Conservation (phyloP, 2,888 invertebrate species). For the Ophion ventricosus region DNA sequence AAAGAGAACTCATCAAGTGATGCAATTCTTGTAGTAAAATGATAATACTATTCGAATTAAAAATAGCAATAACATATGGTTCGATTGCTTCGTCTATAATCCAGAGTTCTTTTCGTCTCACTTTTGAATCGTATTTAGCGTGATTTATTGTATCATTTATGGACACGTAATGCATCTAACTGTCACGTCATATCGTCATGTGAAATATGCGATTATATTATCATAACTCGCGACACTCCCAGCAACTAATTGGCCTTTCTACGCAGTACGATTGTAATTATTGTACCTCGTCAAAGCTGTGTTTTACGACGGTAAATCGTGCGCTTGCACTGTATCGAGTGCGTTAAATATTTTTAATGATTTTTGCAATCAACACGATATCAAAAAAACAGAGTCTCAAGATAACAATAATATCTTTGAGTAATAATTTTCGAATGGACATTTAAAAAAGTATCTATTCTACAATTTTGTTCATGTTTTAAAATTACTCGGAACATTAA, state of each 20-base stretch:
- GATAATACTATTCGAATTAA: too few species aligned
- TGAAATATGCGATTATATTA: slow-evolving; percentile 20
- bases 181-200: slow-evolving; percentile 12
- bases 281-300: slow-evolving; percentile 22
- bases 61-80: too few species aligned
- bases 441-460: too few species aligned
- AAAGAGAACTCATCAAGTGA: too few species aligned
- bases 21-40: too few species aligned
- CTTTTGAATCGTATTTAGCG: background rate
- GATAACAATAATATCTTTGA: too few species aligned
- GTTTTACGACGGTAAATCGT: background rate
- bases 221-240: slow-evolving; percentile 17
- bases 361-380: background rate
- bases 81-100: too few species aligned
- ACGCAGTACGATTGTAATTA: slow-evolving; percentile 12
- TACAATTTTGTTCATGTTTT: too few species aligned
- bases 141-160: background rate
- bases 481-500: too few species aligned
- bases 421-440: too few species aligned
- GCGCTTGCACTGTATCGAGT: background rate
- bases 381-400: too few species aligned
- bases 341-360: background rate
- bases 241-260: slow-evolving; percentile 40
- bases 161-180: background rate
- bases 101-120: background rate